phyloP scores from a whole-genome alignment of 1,140 invertebrate species.

The Drosophila prosaltans region DNA sequence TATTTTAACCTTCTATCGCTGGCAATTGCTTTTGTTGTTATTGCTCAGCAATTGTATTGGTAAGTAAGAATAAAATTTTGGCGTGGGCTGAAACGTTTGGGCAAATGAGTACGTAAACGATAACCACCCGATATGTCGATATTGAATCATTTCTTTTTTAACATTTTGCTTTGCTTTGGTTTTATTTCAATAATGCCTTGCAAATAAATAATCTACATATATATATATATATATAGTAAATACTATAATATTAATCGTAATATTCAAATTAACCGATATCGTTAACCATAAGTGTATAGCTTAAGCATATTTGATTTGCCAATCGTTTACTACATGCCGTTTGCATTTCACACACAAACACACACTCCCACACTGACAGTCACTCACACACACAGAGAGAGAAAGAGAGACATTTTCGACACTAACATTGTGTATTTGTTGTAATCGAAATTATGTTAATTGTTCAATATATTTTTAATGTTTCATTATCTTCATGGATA shows the following conservation, averaged over 20 bases:
- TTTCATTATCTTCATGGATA: constrained; percentile 69
- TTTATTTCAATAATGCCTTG: not conserved
- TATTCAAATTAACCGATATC: constrained; percentile 12
- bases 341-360: constrained; percentile 13
- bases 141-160: constrained; percentile 8
- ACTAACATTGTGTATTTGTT: constrained; percentile 1
- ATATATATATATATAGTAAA: too few relatives aligned
- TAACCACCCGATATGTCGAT: constrained; percentile 22
- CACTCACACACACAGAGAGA: not conserved
- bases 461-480: constrained; percentile 65
- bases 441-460: constrained; percentile 65
- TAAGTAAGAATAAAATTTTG: constrained; percentile 52
- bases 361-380: not conserved
- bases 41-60: constrained; percentile 75
- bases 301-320: constrained; percentile 40
- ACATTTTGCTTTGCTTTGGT: constrained; percentile 12
- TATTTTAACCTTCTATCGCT: constrained; percentile 32
- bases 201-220: not conserved
- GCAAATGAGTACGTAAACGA: constrained; percentile 39
- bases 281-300: constrained; percentile 30
- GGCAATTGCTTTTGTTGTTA: constrained; percentile 57
- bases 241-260: not conserved
- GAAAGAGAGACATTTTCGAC: too few relatives aligned
- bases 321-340: constrained; percentile 47
- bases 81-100: constrained; percentile 30